Evolutionary conservation across 2,888 invertebrate species (phyloP).

Genomic region (Scaptomyza polygonia): DNA sequence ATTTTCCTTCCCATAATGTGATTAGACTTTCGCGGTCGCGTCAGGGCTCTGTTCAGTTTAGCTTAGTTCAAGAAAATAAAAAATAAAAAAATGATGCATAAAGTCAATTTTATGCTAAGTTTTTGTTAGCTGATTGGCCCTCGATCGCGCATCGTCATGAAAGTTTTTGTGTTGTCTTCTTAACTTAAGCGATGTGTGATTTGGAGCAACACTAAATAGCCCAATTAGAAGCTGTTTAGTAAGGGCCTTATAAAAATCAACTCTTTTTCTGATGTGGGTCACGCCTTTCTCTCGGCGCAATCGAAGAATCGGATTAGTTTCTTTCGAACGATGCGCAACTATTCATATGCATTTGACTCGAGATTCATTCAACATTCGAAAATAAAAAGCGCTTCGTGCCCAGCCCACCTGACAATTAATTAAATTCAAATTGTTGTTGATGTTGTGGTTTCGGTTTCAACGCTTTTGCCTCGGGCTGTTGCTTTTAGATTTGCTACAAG

Average conservation of each 20-base stretch:
- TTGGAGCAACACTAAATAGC: slow-evolving; percentile 77
- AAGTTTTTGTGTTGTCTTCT: slow-evolving; percentile 33
- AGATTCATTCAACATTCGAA: slow-evolving; percentile 50
- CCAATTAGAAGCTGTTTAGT: slow-evolving; percentile 71
- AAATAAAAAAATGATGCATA: slow-evolving; percentile 69
- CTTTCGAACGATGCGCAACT: slow-evolving; percentile 40
- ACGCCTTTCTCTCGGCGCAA: slow-evolving; percentile 67
- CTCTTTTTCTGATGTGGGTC: slow-evolving; percentile 58
- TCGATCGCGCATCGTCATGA: slow-evolving; percentile 63
- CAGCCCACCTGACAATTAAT: slow-evolving; percentile 70
- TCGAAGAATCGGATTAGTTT: slow-evolving; percentile 48
- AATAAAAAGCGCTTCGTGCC: slow-evolving; percentile 20
- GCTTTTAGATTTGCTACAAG: slow-evolving; percentile 24
- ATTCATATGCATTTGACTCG: slow-evolving; percentile 28
- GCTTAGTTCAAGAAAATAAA: slow-evolving; percentile 54
- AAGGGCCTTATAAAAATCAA: slow-evolving; percentile 48
- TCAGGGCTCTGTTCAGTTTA: slow-evolving; percentile 17
- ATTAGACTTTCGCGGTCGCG: slow-evolving; percentile 69
- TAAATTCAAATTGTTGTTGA: slow-evolving; percentile 59
- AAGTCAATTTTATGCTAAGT: slow-evolving; percentile 77
- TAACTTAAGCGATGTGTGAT: slow-evolving; percentile 46
- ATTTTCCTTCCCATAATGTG: slow-evolving; percentile 69
- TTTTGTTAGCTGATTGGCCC: slow-evolving; percentile 70
- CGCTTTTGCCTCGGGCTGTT: slow-evolving; percentile 9
- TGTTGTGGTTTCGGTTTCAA: slow-evolving; percentile 26